Base-by-base conservation (phyloP, 2,888 invertebrate species). In the Scelioninae gen. 1 region DNA sequence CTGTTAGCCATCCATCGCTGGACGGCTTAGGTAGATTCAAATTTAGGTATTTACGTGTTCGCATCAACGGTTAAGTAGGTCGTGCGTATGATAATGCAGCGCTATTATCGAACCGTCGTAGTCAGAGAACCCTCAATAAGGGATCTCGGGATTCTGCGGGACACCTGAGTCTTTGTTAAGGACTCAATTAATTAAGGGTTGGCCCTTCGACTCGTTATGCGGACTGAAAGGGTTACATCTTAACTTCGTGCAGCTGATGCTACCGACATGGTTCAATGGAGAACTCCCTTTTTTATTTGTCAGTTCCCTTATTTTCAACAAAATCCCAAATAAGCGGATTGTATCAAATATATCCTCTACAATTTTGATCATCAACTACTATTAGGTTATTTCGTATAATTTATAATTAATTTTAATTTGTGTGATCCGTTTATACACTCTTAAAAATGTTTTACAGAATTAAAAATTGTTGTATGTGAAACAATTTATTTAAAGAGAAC, bases 11-110 rank as follows among this genome's bases (percentile, higher is more conserved):
- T 81, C 43, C 62, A 81, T 81, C 63, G 75, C 56, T n/a, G 31
- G 15, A n/a, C 31, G 62, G 74, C 69, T 75, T 75, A 81, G 47
- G 56, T 53, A 49, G 69, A 75, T 81, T 75, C 81, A 81, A 75
- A 75, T 75, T 81, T 76, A 34, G 74, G 60, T 60, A 74, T 80
- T 58, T 76, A 76, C 72, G 69, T 66, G 72, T 76, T 62, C 79
- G 76, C 79, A 76, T 83, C 77, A 75, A 71, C 66, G 76, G 68
- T 86, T 90, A 92, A 92, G 89, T 91, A 91, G 92, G 90, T 92
- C 92, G 91, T 92, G 92, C 89, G 90, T 92, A 92, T 92, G 92
- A 92, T 92, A 92, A 92, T 91, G 89, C 85, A 74, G 49, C 23
- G 82, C 89, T 89, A 92, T 92, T 92, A 92, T 92, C 90, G 90